phyloP scores from a whole-genome alignment of 2,113 vertebrate species.

The Ifrita kowaldi region DNA sequence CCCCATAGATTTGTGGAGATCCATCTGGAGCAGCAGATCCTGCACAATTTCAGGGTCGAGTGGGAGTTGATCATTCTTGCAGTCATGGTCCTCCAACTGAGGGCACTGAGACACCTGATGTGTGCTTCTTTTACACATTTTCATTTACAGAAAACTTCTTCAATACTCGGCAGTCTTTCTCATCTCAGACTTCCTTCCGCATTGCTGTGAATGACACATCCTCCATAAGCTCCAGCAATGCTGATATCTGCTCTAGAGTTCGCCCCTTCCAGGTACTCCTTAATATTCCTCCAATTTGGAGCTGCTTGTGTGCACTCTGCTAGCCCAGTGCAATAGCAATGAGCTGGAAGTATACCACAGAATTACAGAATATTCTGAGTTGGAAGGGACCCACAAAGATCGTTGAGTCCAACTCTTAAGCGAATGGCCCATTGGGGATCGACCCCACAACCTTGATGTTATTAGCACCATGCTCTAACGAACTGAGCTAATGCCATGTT shows the following conservation, averaged over 20 bases:
- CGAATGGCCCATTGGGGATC: not conserved
- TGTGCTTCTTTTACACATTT: not conserved
- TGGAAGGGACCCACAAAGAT: not conserved
- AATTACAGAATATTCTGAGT: not conserved
- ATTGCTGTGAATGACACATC: not conserved
- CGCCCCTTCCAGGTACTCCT: not conserved
- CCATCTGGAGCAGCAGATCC: not conserved
- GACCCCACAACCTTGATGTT: not conserved
- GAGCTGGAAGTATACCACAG: not conserved
- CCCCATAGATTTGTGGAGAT: not conserved
- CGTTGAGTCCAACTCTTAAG: rapidly evolving
- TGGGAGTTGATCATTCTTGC: not conserved
- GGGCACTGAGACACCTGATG: not conserved
- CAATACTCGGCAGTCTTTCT: not conserved
- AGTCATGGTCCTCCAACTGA: not conserved
- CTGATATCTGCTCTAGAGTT: not conserved
- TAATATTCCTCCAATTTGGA: rapidly evolving
- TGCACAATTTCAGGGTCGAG: not conserved
- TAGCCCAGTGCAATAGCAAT: no score
- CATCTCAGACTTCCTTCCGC: not conserved
- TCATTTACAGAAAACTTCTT: not conserved
- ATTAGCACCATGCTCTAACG: rapidly evolving
- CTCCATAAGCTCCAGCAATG: not conserved
- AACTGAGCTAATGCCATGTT: not conserved
- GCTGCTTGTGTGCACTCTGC: not conserved